Base-by-base conservation (phyloP, 2,113 vertebrate species). In the Leucosticte australis region DNA sequence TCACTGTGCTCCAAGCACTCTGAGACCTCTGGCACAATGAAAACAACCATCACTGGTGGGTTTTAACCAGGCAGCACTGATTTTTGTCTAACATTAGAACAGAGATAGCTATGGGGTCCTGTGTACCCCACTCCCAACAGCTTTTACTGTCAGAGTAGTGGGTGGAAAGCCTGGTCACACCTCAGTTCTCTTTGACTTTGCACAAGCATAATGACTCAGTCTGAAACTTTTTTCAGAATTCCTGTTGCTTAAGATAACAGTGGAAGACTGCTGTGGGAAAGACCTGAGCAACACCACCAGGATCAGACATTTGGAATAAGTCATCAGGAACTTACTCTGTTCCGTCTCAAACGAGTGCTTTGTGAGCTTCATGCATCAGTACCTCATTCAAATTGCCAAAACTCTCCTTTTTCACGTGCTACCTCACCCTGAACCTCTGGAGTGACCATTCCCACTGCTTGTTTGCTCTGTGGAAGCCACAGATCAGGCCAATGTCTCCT, bases 401-500 rank as follows among this genome's bases (percentile, higher is more conserved):
- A 26, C 20, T 26, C 27, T 49, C 4, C 21, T 70, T 50, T 88
- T 78, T 6, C 2, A 3, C 2, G 0, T 60, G 11, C 20, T 56
- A 11, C 41, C n/a, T 50, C 41, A 35, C 33, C 50, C 52, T 42
- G 31, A 53, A 28, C 46, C 56, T 49, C n/a, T 70, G 53, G 15
- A 70, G n/a, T 10, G 13, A 37, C 60, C 18, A 6, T 71, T 86
- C 42, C 56, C 42, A 31, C n/a, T 23, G 42, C 65, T 19, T 28
- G 16, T 30, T 22, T 31, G 35, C 75, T 65, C 33, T 33, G 49
- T 46, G 41, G 76, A 70, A 86, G 41, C 41, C 41, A 64, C 0
- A 0, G 11, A 27, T 15, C 10, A 6, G 23, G 9, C 24, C 57
- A 31, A 56, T 2, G 1, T 30, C 21, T 22, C 19, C 21, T 76